phyloP scores from a whole-genome alignment of 2,888 invertebrate species.

The Trichogramma evanescens region DNA sequence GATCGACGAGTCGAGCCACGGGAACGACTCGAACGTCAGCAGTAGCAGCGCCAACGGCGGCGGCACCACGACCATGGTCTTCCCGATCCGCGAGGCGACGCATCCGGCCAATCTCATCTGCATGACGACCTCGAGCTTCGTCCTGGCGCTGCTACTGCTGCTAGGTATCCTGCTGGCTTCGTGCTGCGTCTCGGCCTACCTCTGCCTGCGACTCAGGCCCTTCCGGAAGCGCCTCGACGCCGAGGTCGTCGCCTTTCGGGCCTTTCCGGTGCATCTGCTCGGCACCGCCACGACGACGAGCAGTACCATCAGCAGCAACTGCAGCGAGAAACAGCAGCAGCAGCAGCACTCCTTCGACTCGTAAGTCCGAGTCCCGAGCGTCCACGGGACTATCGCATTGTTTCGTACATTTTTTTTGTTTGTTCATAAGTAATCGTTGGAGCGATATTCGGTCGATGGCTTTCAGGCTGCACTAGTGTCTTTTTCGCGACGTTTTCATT shows the following conservation, averaged over 20 bases:
- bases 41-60: slow-evolving; percentile 51
- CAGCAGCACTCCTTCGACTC: slow-evolving; percentile 66
- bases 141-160: slow-evolving; percentile 75
- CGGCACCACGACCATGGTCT: slow-evolving; percentile 54
- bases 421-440: too few species aligned
- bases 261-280: slow-evolving; percentile 3
- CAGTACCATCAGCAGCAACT: slow-evolving; percentile 28
- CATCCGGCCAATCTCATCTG: slow-evolving; percentile 58
- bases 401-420: too few species aligned
- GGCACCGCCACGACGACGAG: not conserved
- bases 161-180: slow-evolving; percentile 77
- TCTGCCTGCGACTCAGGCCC: slow-evolving; percentile 74
- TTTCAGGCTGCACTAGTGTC: too few species aligned
- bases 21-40: slow-evolving; percentile 35
- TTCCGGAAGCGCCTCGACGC: slow-evolving; percentile 44
- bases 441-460: too few species aligned
- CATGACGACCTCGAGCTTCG: slow-evolving; percentile 91
- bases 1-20: slow-evolving; percentile 57
- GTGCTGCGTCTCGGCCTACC: slow-evolving; percentile 77
- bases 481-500: too few species aligned
- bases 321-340: slow-evolving; percentile 45
- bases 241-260: not conserved
- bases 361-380: slow-evolving; percentile 43
- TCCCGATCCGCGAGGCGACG: slow-evolving; percentile 57
- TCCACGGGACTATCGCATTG: too few species aligned